phyloP scores from a whole-genome alignment of 2,888 invertebrate species.

The Callinectes sapidus region DNA sequence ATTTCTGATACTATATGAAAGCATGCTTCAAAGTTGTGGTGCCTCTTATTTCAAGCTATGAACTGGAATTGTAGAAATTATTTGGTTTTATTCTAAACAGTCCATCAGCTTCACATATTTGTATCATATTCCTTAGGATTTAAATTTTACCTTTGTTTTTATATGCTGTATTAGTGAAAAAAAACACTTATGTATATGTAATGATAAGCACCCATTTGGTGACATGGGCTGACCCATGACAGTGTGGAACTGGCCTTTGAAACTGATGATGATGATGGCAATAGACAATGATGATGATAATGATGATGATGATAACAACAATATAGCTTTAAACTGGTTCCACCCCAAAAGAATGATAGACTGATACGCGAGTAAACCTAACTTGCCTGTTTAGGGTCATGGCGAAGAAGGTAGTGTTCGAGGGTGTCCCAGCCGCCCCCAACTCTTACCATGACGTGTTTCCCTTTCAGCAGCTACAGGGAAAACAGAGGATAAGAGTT shows the following conservation, averaged over 20 bases:
- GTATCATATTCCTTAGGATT: not conserved
- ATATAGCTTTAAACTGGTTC: not conserved
- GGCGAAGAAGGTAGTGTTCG: conserved; percentile 91
- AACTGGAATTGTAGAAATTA: not conserved
- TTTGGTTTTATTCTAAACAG: not conserved
- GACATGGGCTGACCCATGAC: not conserved
- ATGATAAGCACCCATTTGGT: not conserved
- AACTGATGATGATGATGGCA: not conserved
- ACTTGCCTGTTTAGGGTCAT: conserved; percentile 81
- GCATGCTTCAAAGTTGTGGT: not conserved
- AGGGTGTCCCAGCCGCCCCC: conserved; percentile 96
- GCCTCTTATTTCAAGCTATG: not conserved
- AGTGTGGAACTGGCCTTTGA: not conserved
- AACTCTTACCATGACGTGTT: conserved; percentile 97
- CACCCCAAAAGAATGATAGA: not conserved
- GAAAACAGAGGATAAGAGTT: conserved; percentile 43
- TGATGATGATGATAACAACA: not conserved
- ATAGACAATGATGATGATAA: not conserved
- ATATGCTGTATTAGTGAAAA: not conserved
- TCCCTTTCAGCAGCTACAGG: conserved; percentile 87
- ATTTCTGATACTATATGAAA: not conserved
- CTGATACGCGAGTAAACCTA: not conserved
- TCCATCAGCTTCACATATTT: not conserved
- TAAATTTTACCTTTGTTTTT: not conserved
- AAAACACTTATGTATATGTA: not conserved